phyloP scores from a whole-genome alignment of 2,797 vertebrate species.

The Iguana delicatissima region DNA sequence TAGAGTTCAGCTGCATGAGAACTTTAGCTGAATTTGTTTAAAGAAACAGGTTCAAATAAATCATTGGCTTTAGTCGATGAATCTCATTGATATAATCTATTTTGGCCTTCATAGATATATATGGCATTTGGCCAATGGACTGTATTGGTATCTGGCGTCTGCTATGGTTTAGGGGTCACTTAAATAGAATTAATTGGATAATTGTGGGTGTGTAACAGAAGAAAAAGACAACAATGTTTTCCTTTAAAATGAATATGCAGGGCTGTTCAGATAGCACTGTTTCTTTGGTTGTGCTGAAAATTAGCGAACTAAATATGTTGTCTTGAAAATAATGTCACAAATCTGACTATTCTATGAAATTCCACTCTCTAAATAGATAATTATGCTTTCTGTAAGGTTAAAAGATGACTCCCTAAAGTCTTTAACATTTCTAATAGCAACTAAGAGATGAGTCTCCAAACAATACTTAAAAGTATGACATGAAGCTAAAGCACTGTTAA shows the following conservation, averaged over 20 bases:
- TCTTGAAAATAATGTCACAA: neutral
- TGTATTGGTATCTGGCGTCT: neutral
- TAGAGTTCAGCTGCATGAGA: neutral
- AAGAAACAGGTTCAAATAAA: neutral
- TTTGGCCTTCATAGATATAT: neutral
- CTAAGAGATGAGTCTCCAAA: neutral
- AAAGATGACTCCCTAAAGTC: neutral
- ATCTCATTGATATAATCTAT: neutral
- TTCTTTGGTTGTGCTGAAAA: neutral
- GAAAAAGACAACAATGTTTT: accelerated
- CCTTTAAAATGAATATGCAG: neutral
- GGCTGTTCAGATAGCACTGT: neutral
- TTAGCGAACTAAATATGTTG: neutral
- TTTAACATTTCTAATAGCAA: neutral
- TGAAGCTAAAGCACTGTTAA: neutral
- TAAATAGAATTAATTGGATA: neutral
- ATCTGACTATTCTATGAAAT: neutral
- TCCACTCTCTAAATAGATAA: conserved; percentile 16
- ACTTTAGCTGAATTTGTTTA: neutral
- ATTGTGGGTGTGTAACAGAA: neutral
- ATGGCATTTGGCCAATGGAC: neutral
- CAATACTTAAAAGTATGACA: neutral
- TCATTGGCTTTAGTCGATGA: neutral
- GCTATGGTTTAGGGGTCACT: accelerated
- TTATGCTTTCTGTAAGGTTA: neutral